These are phyloP conservation scores for Cyrtodaria siliqua DNA, from an alignment of 2,888 invertebrate genomes.

Conservation along the genomic window DNA sequence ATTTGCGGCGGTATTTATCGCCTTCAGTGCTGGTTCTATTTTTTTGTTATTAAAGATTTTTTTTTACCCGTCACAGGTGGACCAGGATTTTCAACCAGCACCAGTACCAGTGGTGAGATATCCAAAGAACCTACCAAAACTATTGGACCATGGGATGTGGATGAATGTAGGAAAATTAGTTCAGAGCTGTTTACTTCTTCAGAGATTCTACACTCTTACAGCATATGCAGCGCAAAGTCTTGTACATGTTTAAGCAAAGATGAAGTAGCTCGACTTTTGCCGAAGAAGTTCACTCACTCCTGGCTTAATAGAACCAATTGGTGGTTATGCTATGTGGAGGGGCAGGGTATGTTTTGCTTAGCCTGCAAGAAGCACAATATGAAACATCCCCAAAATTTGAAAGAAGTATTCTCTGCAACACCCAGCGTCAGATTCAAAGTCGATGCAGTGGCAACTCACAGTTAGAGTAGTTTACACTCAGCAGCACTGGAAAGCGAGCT, in stretches of 20 bases:
- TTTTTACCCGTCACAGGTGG: too few relatives aligned
- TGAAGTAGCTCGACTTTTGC: slow-evolving; percentile 1
- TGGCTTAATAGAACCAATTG: slow-evolving; percentile 3
- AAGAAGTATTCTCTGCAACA: slow-evolving; percentile 17
- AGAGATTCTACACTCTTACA: background rate
- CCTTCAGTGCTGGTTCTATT: too few relatives aligned
- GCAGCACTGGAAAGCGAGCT: slow-evolving; percentile 17
- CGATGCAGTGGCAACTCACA: slow-evolving; percentile 18
- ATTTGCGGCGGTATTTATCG: too few relatives aligned
- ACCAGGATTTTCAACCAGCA: too few relatives aligned
- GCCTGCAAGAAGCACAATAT: slow-evolving; percentile 22
- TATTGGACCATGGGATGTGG: background rate
- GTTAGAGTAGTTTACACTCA: background rate
- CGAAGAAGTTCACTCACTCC: slow-evolving; percentile 15
- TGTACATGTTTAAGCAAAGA: background rate
- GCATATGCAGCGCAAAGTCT: background rate
- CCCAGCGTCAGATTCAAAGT: slow-evolving; percentile 16
- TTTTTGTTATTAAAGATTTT: too few relatives aligned
- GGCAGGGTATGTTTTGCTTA: slow-evolving; percentile 31
- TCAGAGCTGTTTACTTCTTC: background rate
- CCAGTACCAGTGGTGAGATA: too few relatives aligned
- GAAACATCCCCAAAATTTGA: slow-evolving; percentile 24
- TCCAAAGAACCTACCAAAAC: too few relatives aligned
- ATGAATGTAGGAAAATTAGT: slow-evolving; percentile 1
- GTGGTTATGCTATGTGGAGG: slow-evolving; percentile 34